These are phyloP conservation scores for Lepidocyrtinus sp. DNA, from an alignment of 2,888 invertebrate genomes.

Conservation along the genomic window DNA sequence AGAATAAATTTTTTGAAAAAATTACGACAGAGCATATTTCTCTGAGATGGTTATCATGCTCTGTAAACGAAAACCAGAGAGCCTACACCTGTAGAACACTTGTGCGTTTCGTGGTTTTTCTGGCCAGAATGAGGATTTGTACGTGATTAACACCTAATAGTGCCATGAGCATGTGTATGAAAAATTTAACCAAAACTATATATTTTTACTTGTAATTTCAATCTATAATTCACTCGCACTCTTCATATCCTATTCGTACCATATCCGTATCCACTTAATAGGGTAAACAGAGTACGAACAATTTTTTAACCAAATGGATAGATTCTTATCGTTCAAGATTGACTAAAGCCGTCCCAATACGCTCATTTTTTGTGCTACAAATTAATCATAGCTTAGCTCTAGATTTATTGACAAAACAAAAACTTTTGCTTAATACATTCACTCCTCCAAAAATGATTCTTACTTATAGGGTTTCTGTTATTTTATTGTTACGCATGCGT, in stretches of 20 bases:
- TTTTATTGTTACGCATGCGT: not conserved
- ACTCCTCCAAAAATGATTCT: not conserved
- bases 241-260: not conserved
- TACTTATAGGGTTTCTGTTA: not conserved
- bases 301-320: not conserved
- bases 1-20: conserved; percentile 1
- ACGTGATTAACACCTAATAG: not conserved
- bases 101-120: not conserved
- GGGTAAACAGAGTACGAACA: not conserved
- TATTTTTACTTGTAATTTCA: not conserved
- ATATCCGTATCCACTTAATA: not conserved
- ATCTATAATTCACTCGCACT: not conserved
- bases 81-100: not conserved
- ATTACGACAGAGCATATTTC: no score
- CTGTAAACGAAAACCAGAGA: no score
- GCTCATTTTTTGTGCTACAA: not conserved
- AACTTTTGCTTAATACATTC: not conserved
- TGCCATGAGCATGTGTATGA: not conserved
- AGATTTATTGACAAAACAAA: not conserved
- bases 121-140: not conserved
- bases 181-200: not conserved
- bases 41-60: not conserved
- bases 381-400: not conserved
- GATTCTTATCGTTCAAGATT: not conserved
- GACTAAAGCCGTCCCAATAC: not conserved